Conservation (phyloP, 2,797 vertebrate species). For the Sebastes oblongus region DNA sequence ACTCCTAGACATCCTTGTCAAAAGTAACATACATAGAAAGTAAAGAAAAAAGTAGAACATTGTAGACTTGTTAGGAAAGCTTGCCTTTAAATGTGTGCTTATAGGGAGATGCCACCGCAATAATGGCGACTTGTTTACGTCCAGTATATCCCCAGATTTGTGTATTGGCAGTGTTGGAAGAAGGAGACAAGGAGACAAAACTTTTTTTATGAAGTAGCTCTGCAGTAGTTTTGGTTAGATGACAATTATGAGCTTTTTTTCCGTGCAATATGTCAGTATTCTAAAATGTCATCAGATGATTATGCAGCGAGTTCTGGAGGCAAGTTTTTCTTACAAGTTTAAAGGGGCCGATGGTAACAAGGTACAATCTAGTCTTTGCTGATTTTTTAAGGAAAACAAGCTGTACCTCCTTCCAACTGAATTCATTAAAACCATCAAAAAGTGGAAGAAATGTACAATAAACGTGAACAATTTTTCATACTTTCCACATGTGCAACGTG, state of each 20-base stretch:
- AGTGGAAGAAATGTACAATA: background rate
- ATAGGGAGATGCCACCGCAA: too few species aligned
- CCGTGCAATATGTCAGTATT: background rate
- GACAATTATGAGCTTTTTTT: background rate
- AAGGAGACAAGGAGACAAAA: too few species aligned
- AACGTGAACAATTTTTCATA: constrained; percentile 22
- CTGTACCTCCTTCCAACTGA: background rate
- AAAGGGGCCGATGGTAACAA: background rate
- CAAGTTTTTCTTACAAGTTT: background rate
- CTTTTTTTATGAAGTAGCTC: too few species aligned
- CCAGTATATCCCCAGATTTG: too few species aligned
- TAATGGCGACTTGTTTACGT: too few species aligned
- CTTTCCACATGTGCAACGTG: background rate
- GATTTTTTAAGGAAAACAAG: constrained; percentile 5
- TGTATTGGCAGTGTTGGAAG: too few species aligned
- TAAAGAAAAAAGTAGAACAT: too few species aligned
- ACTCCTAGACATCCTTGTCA: too few species aligned
- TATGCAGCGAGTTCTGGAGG: background rate
- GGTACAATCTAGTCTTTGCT: background rate
- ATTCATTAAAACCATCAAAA: constrained; percentile 6
- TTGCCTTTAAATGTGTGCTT: too few species aligned
- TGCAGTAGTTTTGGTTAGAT: too few species aligned
- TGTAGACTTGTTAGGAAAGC: too few species aligned
- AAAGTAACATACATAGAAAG: too few species aligned
- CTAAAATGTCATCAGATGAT: background rate